phyloP scores from a whole-genome alignment of 2,113 vertebrate species.

The Drymodes brunneopygia region DNA sequence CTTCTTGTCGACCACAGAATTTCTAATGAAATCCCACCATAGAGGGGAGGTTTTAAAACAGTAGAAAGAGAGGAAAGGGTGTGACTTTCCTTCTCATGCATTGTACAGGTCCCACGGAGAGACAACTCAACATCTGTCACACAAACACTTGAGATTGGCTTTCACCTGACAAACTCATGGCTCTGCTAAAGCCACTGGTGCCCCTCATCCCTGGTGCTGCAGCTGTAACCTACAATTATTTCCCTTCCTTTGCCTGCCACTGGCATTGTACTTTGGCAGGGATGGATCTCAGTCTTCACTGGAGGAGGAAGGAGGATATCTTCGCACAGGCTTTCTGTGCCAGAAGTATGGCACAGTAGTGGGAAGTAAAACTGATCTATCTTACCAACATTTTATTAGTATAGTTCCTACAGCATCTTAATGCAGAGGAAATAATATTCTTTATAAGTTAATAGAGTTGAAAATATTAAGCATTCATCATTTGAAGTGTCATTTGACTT shows the following conservation, averaged over 20 bases:
- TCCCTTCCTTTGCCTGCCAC: not conserved
- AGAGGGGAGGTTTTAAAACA: not conserved
- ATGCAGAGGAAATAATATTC: not conserved
- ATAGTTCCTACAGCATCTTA: not conserved
- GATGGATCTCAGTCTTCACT: not conserved
- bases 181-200: not conserved
- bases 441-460: not conserved
- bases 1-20: not conserved
- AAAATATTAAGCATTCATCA: slow-evolving; percentile 19
- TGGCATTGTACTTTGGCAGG: not conserved
- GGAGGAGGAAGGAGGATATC: not conserved
- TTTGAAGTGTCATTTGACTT: not conserved
- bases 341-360: not conserved
- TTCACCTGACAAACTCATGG: not conserved
- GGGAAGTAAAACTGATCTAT: not conserved
- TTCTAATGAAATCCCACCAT: not conserved
- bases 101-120: not conserved
- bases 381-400: not conserved
- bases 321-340: not conserved
- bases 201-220: not conserved
- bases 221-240: not conserved
- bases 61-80: not conserved
- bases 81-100: not conserved
- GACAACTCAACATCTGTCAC: not conserved
- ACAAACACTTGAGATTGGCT: not conserved